Evolutionary conservation across 2,888 invertebrate genomes (phyloP), one percentile per base, ranked within the genome.

Genomic region (Ischnura elegans): DNA sequence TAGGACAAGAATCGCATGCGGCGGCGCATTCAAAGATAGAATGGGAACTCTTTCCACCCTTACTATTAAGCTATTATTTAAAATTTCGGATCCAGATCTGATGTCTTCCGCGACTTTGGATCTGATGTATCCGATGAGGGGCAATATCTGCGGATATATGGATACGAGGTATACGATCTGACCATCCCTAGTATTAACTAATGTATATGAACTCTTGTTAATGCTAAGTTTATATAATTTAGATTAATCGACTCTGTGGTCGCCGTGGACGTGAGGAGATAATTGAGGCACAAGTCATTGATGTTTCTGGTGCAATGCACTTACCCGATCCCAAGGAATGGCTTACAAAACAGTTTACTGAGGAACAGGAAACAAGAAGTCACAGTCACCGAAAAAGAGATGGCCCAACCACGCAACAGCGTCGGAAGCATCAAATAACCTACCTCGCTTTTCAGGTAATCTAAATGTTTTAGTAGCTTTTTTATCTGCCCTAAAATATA

Each of bases 341-440:
- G 98, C 96, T 98, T 95, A 97, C 98, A 4, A 98, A 98, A 95
- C 98, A 98, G 0, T 96, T 98, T 76, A 97, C 98, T 94, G 98
- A 98, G 94, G 97, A 97, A 96, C 97, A 96, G 96, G 95, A 96
- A 97, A 96, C 95, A 97, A 95, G 94, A 95, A 93, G 96, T 95
- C 51, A 94, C 90, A 94, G 94, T 85, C 94, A 95, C 95, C 95
- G 95, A 95, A 95, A 95, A 95, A 95, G 95, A 94, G 96, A 96
- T 94, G 96, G 96, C 94, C 97, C 98, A 0, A 97, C 97, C n/a
- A 96, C 96, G 19, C 97, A 97, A 94, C 98, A 98, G 93, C 97
- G 97, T 94, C 97, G 98, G 94, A 99, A 99, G 96, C 99, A 99
- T 97, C 99, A 99, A 96, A 99, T 99, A 95, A 99, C 99, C 0